These are phyloP conservation scores for Agrochola lota DNA, from an alignment of 2,888 invertebrate genomes.

Conservation along the genomic window DNA sequence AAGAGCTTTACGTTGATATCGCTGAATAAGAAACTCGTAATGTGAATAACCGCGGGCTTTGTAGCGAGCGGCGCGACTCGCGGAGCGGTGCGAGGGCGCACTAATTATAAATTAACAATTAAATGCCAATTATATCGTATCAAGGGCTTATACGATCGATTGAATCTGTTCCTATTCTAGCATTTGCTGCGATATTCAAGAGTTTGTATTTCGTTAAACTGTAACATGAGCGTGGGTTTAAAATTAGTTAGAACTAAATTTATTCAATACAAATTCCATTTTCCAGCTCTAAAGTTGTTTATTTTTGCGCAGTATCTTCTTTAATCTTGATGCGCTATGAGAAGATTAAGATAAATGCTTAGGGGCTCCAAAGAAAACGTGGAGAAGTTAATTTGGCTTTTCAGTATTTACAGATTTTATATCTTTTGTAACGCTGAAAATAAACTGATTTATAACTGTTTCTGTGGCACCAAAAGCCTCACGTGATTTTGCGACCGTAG, in stretches of 20 bases:
- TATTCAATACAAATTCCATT: slow-evolving; percentile 50
- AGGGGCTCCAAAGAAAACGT: slow-evolving; percentile 12
- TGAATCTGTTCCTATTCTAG: slow-evolving; percentile 14
- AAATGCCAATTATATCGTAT: slow-evolving; percentile 32
- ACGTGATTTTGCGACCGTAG: slow-evolving; percentile 6
- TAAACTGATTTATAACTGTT: slow-evolving; percentile 33
- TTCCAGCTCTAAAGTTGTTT: slow-evolving; percentile 50
- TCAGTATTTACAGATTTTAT: slow-evolving; percentile 4
- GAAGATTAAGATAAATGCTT: slow-evolving; percentile 43
- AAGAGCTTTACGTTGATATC: slow-evolving; percentile 67
- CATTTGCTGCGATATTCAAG: slow-evolving; percentile 22
- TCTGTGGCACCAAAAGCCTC: slow-evolving; percentile 27
- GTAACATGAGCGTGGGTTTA: slow-evolving; percentile 39
- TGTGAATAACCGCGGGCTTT: slow-evolving; percentile 54
- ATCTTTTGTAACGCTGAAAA: slow-evolving; percentile 29
- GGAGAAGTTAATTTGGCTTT: slow-evolving; percentile 24
- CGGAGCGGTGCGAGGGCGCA: slow-evolving; percentile 34
- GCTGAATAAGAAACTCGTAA: slow-evolving; percentile 62
- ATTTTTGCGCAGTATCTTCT: slow-evolving; percentile 55
- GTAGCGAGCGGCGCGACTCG: slow-evolving; percentile 59
- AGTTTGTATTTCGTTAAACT: slow-evolving; percentile 25
- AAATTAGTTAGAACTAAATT: slow-evolving; percentile 50
- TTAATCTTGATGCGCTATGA: slow-evolving; percentile 40
- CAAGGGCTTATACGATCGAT: slow-evolving; percentile 9
- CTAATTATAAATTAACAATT: slow-evolving; percentile 40